Base-by-base conservation (phyloP, 2,113 vertebrate species). In the Chaenocephalus aceratus region DNA sequence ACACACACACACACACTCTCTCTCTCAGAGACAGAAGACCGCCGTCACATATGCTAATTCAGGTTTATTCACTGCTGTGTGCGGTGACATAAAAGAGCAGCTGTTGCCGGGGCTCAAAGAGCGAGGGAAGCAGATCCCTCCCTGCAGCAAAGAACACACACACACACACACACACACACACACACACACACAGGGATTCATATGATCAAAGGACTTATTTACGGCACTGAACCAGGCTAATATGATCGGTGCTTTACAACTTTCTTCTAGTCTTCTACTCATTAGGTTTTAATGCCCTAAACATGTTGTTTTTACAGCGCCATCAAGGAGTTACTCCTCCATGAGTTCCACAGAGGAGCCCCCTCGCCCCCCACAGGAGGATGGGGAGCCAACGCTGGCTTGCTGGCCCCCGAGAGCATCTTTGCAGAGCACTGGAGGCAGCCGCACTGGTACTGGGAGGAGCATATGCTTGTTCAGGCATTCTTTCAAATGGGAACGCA, bases 321-420 rank as follows among this genome's bases (percentile, higher is more conserved):
- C 58, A 2, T 80, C 71, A 1, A 62, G 72, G 53, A 57, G 59
- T 16, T 18, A 11, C 62, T 66, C 63, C 56, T n/a, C 70, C 72
- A 34, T 18, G 52, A 83, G 65, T 72, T n/a, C 26, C 48, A 60
- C 58, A 1, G 91, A 89, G 45, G 91, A 90, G 53, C 61, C 65
- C 1, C 9, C 44, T 15, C 86, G 14, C 8, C 66, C 76, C 0
- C 59, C 62, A 6, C 88, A 80, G 4, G 72, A 87, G 13, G 89
- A 91, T 0, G 91, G 86, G 52, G 93, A 93, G 1, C 77, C 85
- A 63, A 92, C 82, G 0, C 88, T 96, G 44, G 82, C 54, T 5
- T 94, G 91, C 77, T 96, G 95, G 94, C 95, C 95, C 58, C 94
- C 95, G 18, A 88, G 86, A 67, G 88, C 95, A 10, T 83, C 94